Evolutionary conservation across 30 jellyfish, hydroid and myxozoan genomes (phyloP).

Genomic region (Sanderia malayensis): DNA sequence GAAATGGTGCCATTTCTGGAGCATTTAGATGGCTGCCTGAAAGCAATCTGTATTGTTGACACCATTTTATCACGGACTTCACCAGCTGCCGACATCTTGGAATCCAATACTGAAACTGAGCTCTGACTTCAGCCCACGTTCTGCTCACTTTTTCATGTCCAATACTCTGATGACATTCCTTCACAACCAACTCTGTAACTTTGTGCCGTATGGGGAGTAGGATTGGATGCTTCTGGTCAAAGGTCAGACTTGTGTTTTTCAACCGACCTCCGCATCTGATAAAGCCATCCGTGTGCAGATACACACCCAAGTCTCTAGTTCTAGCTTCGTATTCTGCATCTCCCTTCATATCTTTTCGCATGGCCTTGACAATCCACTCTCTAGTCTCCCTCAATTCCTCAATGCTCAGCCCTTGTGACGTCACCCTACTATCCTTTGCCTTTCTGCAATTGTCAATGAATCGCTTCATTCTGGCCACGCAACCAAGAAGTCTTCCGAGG

Average conservation of each 20-base stretch:
- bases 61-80: neutral
- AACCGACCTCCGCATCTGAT: constrained; percentile 27
- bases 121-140: constrained; percentile 4
- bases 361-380: too few relatives aligned
- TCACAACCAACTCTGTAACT: constrained; percentile 2
- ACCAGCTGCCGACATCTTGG: constrained; percentile 16
- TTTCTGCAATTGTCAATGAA: too few relatives aligned
- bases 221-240: constrained; percentile 12
- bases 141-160: constrained; percentile 17
- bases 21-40: constrained; percentile 35
- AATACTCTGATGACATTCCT: constrained; percentile 7
- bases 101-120: neutral
- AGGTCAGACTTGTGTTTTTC: constrained; percentile 1
- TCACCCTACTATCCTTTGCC: too few relatives aligned
- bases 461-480: too few relatives aligned
- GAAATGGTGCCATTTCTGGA: constrained; percentile 44
- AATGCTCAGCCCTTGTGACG: too few relatives aligned
- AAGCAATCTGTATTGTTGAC: constrained; percentile 4
- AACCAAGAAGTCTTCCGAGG: too few relatives aligned
- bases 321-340: too few relatives aligned
- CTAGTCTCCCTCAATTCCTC: too few relatives aligned
- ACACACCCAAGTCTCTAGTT: too few relatives aligned
- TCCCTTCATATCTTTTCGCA: too few relatives aligned
- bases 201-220: constrained; percentile 13
- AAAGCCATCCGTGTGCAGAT: too few relatives aligned